phyloP scores from a whole-genome alignment of 2,888 invertebrate genomes.

The Dolichopus griseipennis region DNA sequence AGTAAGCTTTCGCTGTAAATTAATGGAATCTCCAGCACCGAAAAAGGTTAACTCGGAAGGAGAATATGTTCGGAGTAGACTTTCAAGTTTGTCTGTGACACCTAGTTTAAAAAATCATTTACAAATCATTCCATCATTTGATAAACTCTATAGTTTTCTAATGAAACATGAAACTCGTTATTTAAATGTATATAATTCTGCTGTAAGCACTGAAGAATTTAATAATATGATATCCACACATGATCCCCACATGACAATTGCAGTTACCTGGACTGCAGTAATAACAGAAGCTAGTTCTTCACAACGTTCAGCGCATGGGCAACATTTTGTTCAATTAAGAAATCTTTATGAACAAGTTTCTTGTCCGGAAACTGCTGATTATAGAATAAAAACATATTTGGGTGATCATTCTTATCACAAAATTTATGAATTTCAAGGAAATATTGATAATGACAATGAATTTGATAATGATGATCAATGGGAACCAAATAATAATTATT shows the following conservation, averaged over 20 bases:
- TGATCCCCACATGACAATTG: constrained; percentile 37
- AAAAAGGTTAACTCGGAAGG: constrained; percentile 12
- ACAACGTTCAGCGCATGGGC: constrained; percentile 31
- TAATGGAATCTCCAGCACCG: constrained; percentile 24
- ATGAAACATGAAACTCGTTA: constrained; percentile 40
- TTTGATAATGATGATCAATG: constrained; percentile 36
- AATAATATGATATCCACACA: constrained; percentile 34
- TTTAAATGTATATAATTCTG: constrained; percentile 29
- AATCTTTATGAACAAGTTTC: constrained; percentile 37
- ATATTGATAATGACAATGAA: constrained; percentile 24
- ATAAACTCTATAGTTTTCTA: constrained; percentile 36
- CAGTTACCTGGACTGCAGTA: constrained; percentile 37
- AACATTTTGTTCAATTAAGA: constrained; percentile 39
- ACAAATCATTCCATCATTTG: constrained; percentile 29
- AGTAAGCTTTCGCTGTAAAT: constrained; percentile 37
- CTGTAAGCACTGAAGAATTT: constrained; percentile 39
- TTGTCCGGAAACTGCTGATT: constrained; percentile 31
- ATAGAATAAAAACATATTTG: constrained; percentile 26
- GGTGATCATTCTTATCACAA: constrained; percentile 25
- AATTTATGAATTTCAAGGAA: constrained; percentile 25
- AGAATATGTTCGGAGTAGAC: constrained; percentile 23
- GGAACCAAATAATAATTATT: constrained; percentile 38
- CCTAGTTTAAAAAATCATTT: constrained; percentile 26
- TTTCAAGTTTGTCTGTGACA: constrained; percentile 34
- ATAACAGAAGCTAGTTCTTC: constrained; percentile 30